phyloP scores from a whole-genome alignment of 2,888 invertebrate genomes.

The Agrotis exclamationis region DNA sequence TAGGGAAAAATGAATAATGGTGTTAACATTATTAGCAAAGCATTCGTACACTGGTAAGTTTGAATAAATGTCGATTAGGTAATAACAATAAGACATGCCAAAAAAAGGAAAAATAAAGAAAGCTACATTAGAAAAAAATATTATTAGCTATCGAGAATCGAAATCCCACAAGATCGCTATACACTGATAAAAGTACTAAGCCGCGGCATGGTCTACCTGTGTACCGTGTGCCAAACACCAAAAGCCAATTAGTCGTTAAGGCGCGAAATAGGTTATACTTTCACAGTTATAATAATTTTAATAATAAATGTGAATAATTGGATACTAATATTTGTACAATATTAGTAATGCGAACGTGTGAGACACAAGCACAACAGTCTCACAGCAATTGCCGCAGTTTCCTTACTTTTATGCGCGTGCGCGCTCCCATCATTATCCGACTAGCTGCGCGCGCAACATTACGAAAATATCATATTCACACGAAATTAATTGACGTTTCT shows the following conservation, averaged over 20 bases:
- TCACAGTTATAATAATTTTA: not conserved
- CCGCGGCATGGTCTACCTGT: too few relatives aligned
- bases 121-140: not conserved
- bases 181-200: too few relatives aligned
- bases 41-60: not conserved
- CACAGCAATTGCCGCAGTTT: conserved; percentile 49
- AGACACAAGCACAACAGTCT: conserved; percentile 42
- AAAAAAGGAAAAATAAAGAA: too few relatives aligned
- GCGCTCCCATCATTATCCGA: conserved; percentile 63
- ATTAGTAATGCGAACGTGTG: conserved; percentile 40
- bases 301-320: not conserved
- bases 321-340: conserved; percentile 25
- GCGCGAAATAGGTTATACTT: not conserved
- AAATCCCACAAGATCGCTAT: too few relatives aligned
- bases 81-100: too few relatives aligned
- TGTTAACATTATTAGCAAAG: not conserved
- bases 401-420: conserved; percentile 49
- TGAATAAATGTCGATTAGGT: too few relatives aligned
- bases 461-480: conserved; percentile 69
- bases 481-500: conserved; percentile 68
- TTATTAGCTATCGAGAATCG: too few relatives aligned
- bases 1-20: too few relatives aligned
- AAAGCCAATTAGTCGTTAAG: too few relatives aligned
- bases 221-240: too few relatives aligned
- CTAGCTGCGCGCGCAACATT: conserved; percentile 55